Base-by-base conservation (phyloP, 1,140 invertebrate species). In the Polypedilum vanderplanki region DNA sequence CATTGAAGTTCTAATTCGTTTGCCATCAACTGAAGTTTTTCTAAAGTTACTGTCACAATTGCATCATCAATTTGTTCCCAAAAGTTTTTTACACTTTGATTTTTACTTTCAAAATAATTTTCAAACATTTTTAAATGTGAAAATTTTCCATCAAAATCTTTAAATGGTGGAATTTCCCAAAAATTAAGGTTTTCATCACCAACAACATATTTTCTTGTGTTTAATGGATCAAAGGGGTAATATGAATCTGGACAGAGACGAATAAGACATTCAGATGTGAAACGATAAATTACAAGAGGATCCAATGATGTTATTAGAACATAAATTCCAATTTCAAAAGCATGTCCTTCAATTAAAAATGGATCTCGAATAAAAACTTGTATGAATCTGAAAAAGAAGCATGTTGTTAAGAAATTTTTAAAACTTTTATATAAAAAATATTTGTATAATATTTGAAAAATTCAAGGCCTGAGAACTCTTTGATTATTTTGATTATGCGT, bases 301-400 rank as follows among this genome's bases (percentile, higher is more conserved):
- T 95, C 87, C 15, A 97, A 87, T 0, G 94, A 96, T 0, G 95
- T 96, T 3, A 97, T 83, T 1, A 93, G 90, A 0, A 93, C 93
- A 82, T 97, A 98, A 65, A 98, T 87, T n/a, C 96, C 95, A 81
- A 98, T 93, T 81, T 98, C 96, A 84, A 98, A 98, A 84, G 96
- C 97, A 80, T 92, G 87, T 1, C 90, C 91, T 79, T 92, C 91
- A 7, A 94, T 87, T 22, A 91, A 82, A 77, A 92, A 89, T 18
- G 94, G 94, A 77, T 89, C 90, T 73, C 90, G 86, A 40, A 91
- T 85, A 83, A 90, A 97, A 80, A 95, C 90, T 79, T 98, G 96
- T 1, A 97, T 86, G 82, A 97, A 98, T 70, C 89, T 91, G 5
- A 20, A 70, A 18, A n/a, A 3, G 64, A 15, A 46, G n/a, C n/a